Percentiles rank a stretch among this genome's conserved stretches.
These are phyloP conservation scores for Aptenodytes patagonicus DNA, from an alignment of 2,113 vertebrate genomes.

Conservation along the genomic window DNA sequence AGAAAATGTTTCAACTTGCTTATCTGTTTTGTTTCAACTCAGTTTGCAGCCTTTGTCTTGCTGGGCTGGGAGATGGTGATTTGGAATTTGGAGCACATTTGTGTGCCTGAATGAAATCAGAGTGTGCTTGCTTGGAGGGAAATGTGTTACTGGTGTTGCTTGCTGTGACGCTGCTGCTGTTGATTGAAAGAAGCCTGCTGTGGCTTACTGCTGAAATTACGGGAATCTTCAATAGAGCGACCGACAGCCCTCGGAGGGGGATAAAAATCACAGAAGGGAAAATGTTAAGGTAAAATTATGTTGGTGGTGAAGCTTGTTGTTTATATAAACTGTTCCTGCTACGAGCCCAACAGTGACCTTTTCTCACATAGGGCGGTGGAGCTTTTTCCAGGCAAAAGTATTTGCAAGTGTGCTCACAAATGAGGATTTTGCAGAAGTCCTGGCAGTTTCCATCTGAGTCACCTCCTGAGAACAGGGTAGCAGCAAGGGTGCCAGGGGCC, in stretches of 20 bases:
- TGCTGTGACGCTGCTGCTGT: conserved; percentile 2
- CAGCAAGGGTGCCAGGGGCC: background rate
- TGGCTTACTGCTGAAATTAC: conserved; percentile 39
- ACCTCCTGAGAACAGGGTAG: background rate
- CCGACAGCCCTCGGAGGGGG: background rate
- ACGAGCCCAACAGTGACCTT: background rate
- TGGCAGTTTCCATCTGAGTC: background rate
- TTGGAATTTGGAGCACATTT: conserved; percentile 30
- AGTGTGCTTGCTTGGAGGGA: background rate
- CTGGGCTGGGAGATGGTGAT: conserved; percentile 8
- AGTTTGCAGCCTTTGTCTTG: conserved; percentile 45
- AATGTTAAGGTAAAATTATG: background rate
- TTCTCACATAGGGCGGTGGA: background rate
- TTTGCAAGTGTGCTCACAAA: background rate
- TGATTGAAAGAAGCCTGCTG: conserved; percentile 59
- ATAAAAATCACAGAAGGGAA: background rate
- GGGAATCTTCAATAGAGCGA: background rate
- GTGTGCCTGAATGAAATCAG: conserved; percentile 27
- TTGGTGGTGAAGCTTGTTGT: background rate
- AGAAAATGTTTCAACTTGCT: background rate
- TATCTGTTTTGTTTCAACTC: conserved; percentile 40
- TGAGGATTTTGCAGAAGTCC: background rate
- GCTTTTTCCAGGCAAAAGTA: background rate
- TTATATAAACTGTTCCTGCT: background rate
- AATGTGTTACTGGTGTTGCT: conserved; percentile 21